Base-by-base conservation (phyloP, 2,888 invertebrate genomes). In the Blastobasis lacticolella region DNA sequence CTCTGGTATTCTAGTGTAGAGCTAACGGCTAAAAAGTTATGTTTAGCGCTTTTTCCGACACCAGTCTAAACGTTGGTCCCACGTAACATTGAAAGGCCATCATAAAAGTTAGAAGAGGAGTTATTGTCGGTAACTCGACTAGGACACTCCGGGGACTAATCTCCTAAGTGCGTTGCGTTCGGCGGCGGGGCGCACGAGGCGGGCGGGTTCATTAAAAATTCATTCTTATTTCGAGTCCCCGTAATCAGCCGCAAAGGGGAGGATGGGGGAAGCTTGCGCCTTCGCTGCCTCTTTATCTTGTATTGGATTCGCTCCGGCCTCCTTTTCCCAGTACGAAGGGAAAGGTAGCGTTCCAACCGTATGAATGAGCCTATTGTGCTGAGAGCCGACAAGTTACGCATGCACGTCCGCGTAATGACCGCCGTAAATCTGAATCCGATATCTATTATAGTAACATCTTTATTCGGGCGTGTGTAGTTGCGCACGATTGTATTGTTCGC, bases 121-220 rank as follows among this genome's bases (percentile, higher is more conserved):
- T 61, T 55, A 58, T 71, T 67, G 63, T 68, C 68, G 72, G 78
- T 74, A 72, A 78, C 76, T 76, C 73, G 78, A 75, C 71, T 75
- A 69, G 69, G 72, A 69, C 66, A 75, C 85, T 81, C 84, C 67
- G 69, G 84, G 81, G 86, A 81, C 86, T 87, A 88, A 88, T 87
- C 85, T 87, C 73, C 81, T 86, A 85, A 87, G 88, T 87, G 87
- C 86, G 87, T 82, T 75, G 71, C 75, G 72, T 71, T 73, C 67
- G 65, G 64, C 65, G 54, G 62, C 58, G 61, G 54, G 57, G 64
- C 60, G 60, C 56, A 54, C 50, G 62, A 60, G 60, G 64, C 59
- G 68, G 69, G 69, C 67, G 65, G 66, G 67, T 75, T 87, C 85
- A 87, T 88, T 88, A 88, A 87, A 87, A 87, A 85, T 87, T 87